Evolutionary conservation across 2,113 vertebrate genomes (phyloP), one percentile per base, ranked within the genome.

Genomic region (Siniperca chuatsi): DNA sequence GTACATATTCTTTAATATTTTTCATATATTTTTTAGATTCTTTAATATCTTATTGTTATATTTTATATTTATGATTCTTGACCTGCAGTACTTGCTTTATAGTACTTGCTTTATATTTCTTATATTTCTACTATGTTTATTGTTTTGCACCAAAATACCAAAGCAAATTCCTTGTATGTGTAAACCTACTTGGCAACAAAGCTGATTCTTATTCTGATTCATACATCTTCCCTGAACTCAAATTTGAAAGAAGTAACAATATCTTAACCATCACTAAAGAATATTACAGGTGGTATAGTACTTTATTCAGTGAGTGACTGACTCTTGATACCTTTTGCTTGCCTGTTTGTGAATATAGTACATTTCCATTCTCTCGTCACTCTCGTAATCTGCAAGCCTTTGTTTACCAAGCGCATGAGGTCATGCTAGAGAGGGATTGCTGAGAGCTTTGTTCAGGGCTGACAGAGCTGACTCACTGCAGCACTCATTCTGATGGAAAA

Each of bases 391-490:
- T 70, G 57, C 20, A 16, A 66, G 50, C 60, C 44, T 81, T 76
- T 89, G 81, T 89, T 87, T 83, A 66, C 23, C 8, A 20, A 71
- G 57, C 8, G 6, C 57, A 81, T 58, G 44, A 70, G 42, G 84
- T 85, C 79, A 90, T 58, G 68, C 57, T 20, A 58, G 73, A 74
- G 18, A 72, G 44, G 23, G 75, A 58, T 35, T 50, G 35, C 74
- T 62, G 33, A 29, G 42, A 55, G 67, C 64, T 80, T 69, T 78
- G 65, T 85, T 80, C 42, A n/a, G 37, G 35, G 35, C 46, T 33
- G 11, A 37, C 65, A 35, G 42, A 15, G 6, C 44, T 71, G 68
- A 67, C 57, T 79, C 76, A 69, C 57, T n/a, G 6, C 25, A 69
- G 23, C 42, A 10, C 29, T 78, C 0, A n/a, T 25, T 23, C 60